Evolutionary conservation across 2,797 vertebrate genomes (phyloP).

Genomic region (Peromyscus nudipes): DNA sequence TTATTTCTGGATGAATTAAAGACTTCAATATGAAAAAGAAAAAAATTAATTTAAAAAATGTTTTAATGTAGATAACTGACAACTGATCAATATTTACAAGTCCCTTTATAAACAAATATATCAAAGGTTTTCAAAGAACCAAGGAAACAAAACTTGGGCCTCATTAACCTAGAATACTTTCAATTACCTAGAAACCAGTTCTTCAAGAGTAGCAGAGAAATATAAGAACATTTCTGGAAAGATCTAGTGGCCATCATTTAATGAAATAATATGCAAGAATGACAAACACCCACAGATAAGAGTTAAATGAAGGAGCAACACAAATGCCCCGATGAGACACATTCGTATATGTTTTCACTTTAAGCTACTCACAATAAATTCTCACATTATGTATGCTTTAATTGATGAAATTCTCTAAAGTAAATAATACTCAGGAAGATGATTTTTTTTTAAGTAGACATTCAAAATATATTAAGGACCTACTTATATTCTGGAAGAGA

Average conservation of each 20-base stretch:
- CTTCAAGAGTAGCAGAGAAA: not conserved
- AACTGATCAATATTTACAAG: not conserved
- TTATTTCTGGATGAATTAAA: conserved; percentile 25
- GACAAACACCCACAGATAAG: not conserved
- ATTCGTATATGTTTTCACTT: not conserved
- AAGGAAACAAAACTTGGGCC: not conserved
- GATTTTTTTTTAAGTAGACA: not conserved
- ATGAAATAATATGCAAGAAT: not conserved
- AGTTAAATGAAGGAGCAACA: not conserved
- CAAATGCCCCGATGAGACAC: not conserved
- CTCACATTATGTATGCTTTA: not conserved
- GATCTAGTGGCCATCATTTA: not conserved
- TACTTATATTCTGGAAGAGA: not conserved
- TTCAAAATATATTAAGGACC: not conserved
- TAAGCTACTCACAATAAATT: not conserved
- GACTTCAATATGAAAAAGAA: not conserved
- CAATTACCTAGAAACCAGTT: not conserved
- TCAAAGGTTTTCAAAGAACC: not conserved
- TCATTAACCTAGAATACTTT: not conserved
- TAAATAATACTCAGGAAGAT: not conserved
- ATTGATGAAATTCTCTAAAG: not conserved
- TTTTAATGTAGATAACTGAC: conserved; percentile 23
- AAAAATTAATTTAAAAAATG: conserved; percentile 29
- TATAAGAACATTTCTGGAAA: conserved; percentile 1
- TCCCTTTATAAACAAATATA: conserved; percentile 32